Conservation (phyloP, 2,888 invertebrate genomes). For the Branchipolynoe longqiensis region DNA sequence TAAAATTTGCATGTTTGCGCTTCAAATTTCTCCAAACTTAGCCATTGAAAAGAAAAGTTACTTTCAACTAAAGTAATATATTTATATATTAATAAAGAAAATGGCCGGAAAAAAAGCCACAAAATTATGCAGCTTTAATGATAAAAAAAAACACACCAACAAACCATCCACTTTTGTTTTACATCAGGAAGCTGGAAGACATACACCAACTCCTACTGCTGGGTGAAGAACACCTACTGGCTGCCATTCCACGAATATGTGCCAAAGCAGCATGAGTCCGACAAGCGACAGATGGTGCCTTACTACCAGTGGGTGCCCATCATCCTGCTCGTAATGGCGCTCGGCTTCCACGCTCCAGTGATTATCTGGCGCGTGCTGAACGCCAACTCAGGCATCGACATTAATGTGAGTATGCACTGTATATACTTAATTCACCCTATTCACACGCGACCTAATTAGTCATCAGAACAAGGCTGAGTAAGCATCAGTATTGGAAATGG, state of each 20-base stretch:
- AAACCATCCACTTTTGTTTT: background rate
- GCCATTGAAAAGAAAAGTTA: too few relatives aligned
- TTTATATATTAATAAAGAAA: too few relatives aligned
- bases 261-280: constrained; percentile 68
- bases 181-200: constrained; percentile 50
- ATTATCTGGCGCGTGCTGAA: constrained; percentile 49
- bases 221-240: constrained; percentile 70
- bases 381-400: constrained; percentile 31
- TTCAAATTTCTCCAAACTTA: too few relatives aligned
- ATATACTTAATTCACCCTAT: too few relatives aligned
- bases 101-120: too few relatives aligned
- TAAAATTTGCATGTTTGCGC: too few relatives aligned
- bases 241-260: constrained; percentile 69
- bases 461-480: too few relatives aligned
- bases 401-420: constrained; percentile 30
- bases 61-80: too few relatives aligned
- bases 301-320: constrained; percentile 71
- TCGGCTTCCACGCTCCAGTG: constrained; percentile 53
- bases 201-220: constrained; percentile 71
- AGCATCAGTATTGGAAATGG: too few relatives aligned
- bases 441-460: too few relatives aligned
- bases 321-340: constrained; percentile 69
- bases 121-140: too few relatives aligned
- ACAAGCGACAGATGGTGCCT: constrained; percentile 68
- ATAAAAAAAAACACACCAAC: too few relatives aligned